Percentiles rank a stretch among this genome's conserved stretches.
These are phyloP conservation scores for Orchestes rusci DNA, from an alignment of 2,888 invertebrate species.

Conservation along the genomic window DNA sequence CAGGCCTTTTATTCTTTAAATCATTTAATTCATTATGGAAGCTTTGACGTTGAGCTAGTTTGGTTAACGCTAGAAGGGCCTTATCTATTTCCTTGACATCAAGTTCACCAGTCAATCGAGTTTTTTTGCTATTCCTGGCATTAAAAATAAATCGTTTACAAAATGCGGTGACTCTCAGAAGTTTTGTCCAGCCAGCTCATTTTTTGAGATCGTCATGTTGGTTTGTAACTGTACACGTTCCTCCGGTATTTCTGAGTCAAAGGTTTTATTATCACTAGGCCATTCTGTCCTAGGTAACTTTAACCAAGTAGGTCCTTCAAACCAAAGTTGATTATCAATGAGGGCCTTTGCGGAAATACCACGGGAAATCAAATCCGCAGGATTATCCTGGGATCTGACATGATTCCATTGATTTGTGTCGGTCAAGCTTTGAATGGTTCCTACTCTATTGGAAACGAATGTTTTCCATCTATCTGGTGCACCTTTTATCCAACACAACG, in stretches of 20 bases:
- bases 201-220: no score
- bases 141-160: not conserved
- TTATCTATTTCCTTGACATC: no score
- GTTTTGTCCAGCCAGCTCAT: no score
- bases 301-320: not conserved
- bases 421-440: not conserved
- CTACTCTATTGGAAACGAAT: not conserved
- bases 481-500: slow-evolving; percentile 1
- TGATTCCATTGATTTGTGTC: not conserved
- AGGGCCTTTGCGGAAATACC: not conserved
- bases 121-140: not conserved
- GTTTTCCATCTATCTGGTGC: slow-evolving; percentile 1
- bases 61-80: no score
- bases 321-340: not conserved
- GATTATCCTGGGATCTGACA: not conserved
- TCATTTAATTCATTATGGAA: not conserved
- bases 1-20: not conserved
- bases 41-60: not conserved
- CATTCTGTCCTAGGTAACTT: no score
- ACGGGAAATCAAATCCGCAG: not conserved
- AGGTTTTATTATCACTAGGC: no score
- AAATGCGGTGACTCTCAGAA: not conserved
- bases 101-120: no score
- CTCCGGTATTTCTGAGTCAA: no score
- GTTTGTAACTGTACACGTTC: no score